Conservation (phyloP, 2,113 vertebrate genomes). For the Percopsis transmontana region DNA sequence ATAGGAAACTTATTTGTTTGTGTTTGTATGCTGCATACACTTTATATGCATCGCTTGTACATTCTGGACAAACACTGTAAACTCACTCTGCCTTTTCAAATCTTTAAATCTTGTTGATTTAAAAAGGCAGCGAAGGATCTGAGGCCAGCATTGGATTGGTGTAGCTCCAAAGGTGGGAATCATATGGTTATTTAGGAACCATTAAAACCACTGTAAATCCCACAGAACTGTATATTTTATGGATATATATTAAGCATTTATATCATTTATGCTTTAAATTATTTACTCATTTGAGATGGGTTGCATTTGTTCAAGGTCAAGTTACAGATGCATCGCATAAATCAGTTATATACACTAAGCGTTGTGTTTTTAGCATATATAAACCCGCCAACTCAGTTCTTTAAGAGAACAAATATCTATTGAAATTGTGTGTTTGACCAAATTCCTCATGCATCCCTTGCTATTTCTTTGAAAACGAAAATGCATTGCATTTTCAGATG, state of each 20-base stretch:
- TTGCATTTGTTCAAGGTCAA: neutral
- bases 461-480: neutral
- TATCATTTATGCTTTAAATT: neutral
- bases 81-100: too few species aligned
- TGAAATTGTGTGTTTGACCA: constrained; percentile 1
- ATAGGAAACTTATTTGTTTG: too few species aligned
- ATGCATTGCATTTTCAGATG: neutral
- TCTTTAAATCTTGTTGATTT: too few species aligned
- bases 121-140: neutral
- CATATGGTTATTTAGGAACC: neutral
- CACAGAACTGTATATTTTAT: neutral
- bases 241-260: neutral
- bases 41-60: too few species aligned
- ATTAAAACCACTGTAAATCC: neutral
- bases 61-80: too few species aligned
- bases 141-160: too few species aligned
- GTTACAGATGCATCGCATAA: neutral
- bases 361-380: neutral
- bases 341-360: neutral
- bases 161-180: too few species aligned
- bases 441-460: neutral
- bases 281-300: neutral
- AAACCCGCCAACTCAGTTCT: neutral
- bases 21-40: too few species aligned
- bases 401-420: neutral